phyloP scores from a whole-genome alignment of 2,888 invertebrate genomes.

The Ashinkailepas kermadecensis region DNA sequence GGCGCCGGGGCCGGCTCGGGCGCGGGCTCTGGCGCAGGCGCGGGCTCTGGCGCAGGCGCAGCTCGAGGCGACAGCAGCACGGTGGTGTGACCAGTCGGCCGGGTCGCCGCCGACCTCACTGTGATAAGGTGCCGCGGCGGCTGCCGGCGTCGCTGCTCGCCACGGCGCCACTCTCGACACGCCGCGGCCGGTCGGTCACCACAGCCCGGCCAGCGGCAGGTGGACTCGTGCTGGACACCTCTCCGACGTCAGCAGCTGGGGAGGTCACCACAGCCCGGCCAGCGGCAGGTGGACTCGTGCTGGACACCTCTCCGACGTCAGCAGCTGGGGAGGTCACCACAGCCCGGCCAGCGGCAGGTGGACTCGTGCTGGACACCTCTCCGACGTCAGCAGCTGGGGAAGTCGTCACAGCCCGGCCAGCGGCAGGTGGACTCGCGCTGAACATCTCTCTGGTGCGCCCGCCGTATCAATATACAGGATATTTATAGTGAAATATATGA shows the following conservation, averaged over 20 bases:
- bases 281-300: neutral
- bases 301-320: too few relatives aligned
- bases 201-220: neutral
- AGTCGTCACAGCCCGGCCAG: neutral
- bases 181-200: neutral
- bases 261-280: neutral
- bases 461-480: neutral
- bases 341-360: neutral
- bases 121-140: neutral
- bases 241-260: too few relatives aligned
- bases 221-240: neutral
- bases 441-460: too few relatives aligned
- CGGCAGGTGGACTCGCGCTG: neutral
- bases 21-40: neutral
- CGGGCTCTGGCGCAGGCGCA: neutral
- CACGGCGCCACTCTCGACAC: neutral
- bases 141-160: neutral
- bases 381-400: too few relatives aligned
- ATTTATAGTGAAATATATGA: slow-evolving; percentile 22
- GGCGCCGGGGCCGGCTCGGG: neutral
- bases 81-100: neutral
- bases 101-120: neutral
- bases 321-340: too few relatives aligned
- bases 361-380: neutral
- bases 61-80: slow-evolving; percentile 7